Evolutionary conservation across 2,113 vertebrate genomes (phyloP), one percentile per base, ranked within the genome.

Genomic region (Oostethus manadensis): DNA sequence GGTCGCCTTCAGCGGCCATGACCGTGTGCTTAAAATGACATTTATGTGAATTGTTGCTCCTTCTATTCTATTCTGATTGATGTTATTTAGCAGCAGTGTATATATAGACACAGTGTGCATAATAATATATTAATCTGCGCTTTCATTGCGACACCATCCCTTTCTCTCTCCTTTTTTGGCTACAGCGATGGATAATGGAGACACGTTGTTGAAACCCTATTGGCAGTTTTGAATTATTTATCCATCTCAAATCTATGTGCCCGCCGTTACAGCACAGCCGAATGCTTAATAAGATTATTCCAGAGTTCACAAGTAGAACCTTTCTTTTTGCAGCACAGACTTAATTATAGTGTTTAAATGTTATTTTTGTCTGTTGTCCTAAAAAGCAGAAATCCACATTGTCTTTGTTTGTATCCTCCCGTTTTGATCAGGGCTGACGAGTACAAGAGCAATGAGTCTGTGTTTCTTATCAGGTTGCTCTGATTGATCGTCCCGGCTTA

Each of bases 401-500:
- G 35, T 44, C 56, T 59, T 33, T 3, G 26, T 20, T 51, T 47
- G 1, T 21, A 22, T 48, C 26, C n/a, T 58, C 46, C 17, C 53
- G 59, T 10, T 51, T 70, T 66, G 64, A 66, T 73, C 60, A 47
- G 9, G 11, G 56, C 35, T 74, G 56, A 63, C 72, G 74, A 56
- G 56, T 16, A 42, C 51, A 23, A 74, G 74, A 86, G 56, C 65
- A 60, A 76, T 61, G 73, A 71, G 78, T 26, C 61, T 33, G 57
- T 51, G 61, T 48, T 80, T 66, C 61, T 56, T 58, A 76, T 77
- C 68, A 59, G 49, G 51, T 44, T 26, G 20, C 56, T 67, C 62
- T 82, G 85, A 88, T 87, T 84, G 74, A 87, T 87, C 68, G 66
- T 73, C 64, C 64, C 59, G 15, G 47, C 69, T 71, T 29, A 83